A percentile compares a stretch with the other conserved stretches of the same genome.
phyloP scores from a whole-genome alignment of 2,113 vertebrate species.

The Embiotoca jacksoni region DNA sequence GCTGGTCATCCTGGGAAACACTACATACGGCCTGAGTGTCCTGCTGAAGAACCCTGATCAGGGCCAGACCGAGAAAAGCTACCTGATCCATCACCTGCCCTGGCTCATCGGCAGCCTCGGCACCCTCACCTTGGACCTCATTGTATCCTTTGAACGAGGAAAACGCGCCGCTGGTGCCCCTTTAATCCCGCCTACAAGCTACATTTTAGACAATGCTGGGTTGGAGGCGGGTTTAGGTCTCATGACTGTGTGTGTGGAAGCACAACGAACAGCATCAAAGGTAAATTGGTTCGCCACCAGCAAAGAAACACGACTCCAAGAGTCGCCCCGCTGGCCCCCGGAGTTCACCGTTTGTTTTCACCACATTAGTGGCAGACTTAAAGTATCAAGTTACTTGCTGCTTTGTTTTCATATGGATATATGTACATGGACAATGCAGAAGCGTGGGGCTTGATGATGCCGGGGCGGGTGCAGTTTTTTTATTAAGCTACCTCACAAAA shows the following conservation, averaged over 20 bases:
- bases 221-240: slow-evolving; percentile 4
- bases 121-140: slow-evolving; percentile 88
- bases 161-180: not conserved
- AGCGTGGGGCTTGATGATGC: not conserved
- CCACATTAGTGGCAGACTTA: not conserved
- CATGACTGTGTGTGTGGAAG: slow-evolving; percentile 26
- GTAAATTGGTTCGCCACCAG: not conserved
- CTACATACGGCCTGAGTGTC: slow-evolving; percentile 89
- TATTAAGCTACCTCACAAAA: too few relatives aligned
- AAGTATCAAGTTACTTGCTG: not conserved
- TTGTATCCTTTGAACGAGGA: slow-evolving; percentile 85
- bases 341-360: not conserved
- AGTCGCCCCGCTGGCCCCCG: not conserved
- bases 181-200: slow-evolving; percentile 22
- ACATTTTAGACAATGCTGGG: slow-evolving; percentile 41
- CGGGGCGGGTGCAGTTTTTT: too few relatives aligned
- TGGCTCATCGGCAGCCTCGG: slow-evolving; percentile 98
- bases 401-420: not conserved
- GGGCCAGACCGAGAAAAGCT: slow-evolving; percentile 84
- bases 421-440: not conserved
- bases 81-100: slow-evolving; percentile 92
- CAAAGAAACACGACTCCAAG: not conserved
- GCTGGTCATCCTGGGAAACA: slow-evolving; percentile 94
- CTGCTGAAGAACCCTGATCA: slow-evolving; percentile 92
- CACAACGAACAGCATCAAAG: not conserved